phyloP scores from a whole-genome alignment of 2,113 vertebrate genomes.

The Ciconia boyciana region DNA sequence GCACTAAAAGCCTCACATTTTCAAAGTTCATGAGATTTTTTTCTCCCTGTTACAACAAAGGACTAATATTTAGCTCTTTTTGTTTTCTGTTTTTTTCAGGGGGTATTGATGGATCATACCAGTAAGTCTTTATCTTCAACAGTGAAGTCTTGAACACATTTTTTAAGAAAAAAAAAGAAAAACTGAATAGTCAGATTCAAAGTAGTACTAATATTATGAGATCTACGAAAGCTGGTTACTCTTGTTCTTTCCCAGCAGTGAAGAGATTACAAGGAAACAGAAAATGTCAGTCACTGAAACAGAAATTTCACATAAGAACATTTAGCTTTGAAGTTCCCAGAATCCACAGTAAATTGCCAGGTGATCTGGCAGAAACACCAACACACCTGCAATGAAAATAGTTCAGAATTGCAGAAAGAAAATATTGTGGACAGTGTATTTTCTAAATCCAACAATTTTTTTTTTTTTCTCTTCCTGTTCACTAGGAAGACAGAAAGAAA shows the following conservation, averaged over 20 bases:
- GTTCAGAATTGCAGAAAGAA: background rate
- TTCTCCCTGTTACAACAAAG: background rate
- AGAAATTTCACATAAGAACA: background rate
- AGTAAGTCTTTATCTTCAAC: background rate
- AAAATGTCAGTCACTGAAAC: background rate
- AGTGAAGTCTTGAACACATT: background rate
- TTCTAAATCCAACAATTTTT: background rate
- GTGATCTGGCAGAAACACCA: constrained; percentile 47
- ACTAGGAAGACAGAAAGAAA: background rate
- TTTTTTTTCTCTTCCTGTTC: background rate
- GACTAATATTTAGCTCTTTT: background rate
- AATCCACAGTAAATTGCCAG: constrained; percentile 17
- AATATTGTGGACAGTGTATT: background rate
- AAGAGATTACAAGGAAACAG: constrained; percentile 3
- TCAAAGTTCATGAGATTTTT: background rate
- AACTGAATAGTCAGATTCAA: background rate
- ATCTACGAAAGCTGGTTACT: background rate
- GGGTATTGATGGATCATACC: background rate
- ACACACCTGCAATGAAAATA: constrained; percentile 33
- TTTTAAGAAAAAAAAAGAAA: background rate
- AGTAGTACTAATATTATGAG: background rate
- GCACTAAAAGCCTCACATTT: background rate
- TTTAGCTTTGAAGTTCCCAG: constrained; percentile 44
- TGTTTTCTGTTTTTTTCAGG: background rate
- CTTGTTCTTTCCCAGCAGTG: background rate